A percentile compares a stretch with the other conserved stretches of the same genome.
phyloP scores from a whole-genome alignment of 2,888 invertebrate species.

The Oxyscelio sp. region DNA sequence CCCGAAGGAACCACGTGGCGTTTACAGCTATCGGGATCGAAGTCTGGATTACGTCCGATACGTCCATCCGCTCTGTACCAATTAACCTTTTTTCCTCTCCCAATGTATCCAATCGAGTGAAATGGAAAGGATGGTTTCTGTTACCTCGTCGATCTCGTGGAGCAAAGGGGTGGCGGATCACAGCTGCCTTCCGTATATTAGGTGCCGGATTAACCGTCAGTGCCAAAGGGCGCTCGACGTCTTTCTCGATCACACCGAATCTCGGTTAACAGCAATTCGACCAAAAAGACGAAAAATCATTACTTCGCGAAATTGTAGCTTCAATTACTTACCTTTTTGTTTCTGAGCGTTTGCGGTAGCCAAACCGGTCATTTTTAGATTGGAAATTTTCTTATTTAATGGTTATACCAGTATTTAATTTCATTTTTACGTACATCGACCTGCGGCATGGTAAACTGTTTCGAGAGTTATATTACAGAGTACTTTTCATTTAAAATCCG shows the following conservation, averaged over 20 bases:
- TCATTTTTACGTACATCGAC: conserved; percentile 29
- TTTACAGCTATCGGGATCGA: conserved; percentile 54
- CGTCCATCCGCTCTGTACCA: conserved; percentile 81
- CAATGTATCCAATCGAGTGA: conserved; percentile 82
- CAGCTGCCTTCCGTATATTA: conserved; percentile 81
- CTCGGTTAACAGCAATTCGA: conserved; percentile 55
- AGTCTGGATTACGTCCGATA: conserved; percentile 81
- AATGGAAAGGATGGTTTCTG: conserved; percentile 82
- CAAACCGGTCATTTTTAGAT: conserved; percentile 56
- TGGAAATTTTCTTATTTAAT: conserved; percentile 52
- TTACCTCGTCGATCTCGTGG: conserved; percentile 72
- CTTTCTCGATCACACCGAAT: conserved; percentile 72
- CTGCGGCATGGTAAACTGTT: too few species aligned
- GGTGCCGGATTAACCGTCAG: conserved; percentile 84
- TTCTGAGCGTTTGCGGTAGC: conserved; percentile 27
- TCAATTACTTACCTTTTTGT: conserved; percentile 75
- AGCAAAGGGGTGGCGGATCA: conserved; percentile 76
- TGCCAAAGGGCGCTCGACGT: conserved; percentile 80
- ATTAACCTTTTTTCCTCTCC: conserved; percentile 81
- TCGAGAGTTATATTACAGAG: too few species aligned
- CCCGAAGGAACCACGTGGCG: conserved; percentile 54
- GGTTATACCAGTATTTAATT: conserved; percentile 9
- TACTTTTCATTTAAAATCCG: too few species aligned
- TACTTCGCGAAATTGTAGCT: conserved; percentile 64
- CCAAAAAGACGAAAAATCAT: conserved; percentile 61